These are phyloP conservation scores for Desoria tigrina DNA, from an alignment of 2,888 invertebrate genomes.

Conservation along the genomic window DNA sequence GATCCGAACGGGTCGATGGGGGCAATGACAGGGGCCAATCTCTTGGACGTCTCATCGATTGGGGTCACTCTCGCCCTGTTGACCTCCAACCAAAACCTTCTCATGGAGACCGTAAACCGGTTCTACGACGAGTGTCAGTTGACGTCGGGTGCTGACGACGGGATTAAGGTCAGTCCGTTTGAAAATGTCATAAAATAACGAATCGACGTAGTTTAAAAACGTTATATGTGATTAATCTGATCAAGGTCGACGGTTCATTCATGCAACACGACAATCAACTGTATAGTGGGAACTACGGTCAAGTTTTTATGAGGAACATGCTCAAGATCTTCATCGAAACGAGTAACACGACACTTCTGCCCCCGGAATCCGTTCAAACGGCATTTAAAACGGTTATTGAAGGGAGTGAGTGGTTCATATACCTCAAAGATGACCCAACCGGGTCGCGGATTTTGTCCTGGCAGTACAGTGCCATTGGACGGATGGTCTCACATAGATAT, in stretches of 20 bases:
- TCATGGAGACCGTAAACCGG: conserved; percentile 13
- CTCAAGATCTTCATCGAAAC: conserved; percentile 21
- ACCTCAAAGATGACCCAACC: conserved; percentile 18
- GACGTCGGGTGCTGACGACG: too few species aligned
- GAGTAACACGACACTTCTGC: conserved; percentile 8
- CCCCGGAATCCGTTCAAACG: conserved; percentile 6
- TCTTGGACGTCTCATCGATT: conserved; percentile 27
- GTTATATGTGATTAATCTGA: too few species aligned
- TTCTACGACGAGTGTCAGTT: conserved; percentile 15
- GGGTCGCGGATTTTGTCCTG: too few species aligned
- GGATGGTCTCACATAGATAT: too few species aligned
- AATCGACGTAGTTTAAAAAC: too few species aligned
- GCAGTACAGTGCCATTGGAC: too few species aligned
- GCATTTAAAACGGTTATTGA: conserved; percentile 18
- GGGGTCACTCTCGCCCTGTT: conserved; percentile 21
- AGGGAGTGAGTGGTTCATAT: conserved; percentile 31
- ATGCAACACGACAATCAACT: conserved; percentile 29
- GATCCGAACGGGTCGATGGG: conserved; percentile 26
- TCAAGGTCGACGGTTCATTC: conserved; percentile 31
- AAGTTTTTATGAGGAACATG: conserved; percentile 24
- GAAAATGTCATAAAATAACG: too few species aligned
- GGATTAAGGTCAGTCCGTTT: too few species aligned
- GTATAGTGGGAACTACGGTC: conserved; percentile 24
- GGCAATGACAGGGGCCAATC: conserved; percentile 24
- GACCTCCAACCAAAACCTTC: conserved; percentile 6